Base-by-base conservation (phyloP, 2,888 invertebrate species). In the Azorinus chamasolen region DNA sequence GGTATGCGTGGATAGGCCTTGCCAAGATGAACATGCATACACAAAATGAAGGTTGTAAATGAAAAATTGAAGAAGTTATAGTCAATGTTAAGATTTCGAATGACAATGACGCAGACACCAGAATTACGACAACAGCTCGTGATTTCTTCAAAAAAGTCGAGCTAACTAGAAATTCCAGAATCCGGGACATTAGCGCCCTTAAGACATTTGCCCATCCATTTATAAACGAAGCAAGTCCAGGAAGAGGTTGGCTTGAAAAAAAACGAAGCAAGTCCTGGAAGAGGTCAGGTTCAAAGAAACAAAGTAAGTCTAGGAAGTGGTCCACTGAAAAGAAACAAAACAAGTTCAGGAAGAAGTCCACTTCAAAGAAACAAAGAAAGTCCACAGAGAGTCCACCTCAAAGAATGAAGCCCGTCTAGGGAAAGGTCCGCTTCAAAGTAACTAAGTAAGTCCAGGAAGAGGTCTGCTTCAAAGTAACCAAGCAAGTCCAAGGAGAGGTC, bases 311-410 rank as follows among this genome's bases (percentile, higher is more conserved):
- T 10, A 45, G 24, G 53, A 71, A 64, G 53, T 58, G 59, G 58
- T 50, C 50, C 32, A 43, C 57, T n/a, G 61, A 66, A 8, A 74
- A 62, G 27, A 74, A 68, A 20, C 39, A 68, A 51, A 72, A 72
- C 53, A 79, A 69, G 58, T 76, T 75, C 22, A 74, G 72, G 55
- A 61, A 22, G 48, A 64, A 61, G 39, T n/a, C n/a, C n/a, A n/a
- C n/a, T n/a, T n/a, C n/a, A n/a, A n/a, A n/a, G n/a, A n/a, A n/a
- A n/a, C n/a, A n/a, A n/a, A n/a, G n/a, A n/a, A n/a, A n/a, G n/a
- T n/a, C n/a, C n/a, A n/a, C n/a, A n/a, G 61, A 64, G 79, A 41
- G 45, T 45, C 24, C 43, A 18, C 6, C 70, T 70, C 12, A 74
- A 64, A 48, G 75, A 75, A 16, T 43, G 71, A 18, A 62, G 51